Base-by-base conservation (phyloP, 2,797 vertebrate genomes). In the Heterohyrax brucei region DNA sequence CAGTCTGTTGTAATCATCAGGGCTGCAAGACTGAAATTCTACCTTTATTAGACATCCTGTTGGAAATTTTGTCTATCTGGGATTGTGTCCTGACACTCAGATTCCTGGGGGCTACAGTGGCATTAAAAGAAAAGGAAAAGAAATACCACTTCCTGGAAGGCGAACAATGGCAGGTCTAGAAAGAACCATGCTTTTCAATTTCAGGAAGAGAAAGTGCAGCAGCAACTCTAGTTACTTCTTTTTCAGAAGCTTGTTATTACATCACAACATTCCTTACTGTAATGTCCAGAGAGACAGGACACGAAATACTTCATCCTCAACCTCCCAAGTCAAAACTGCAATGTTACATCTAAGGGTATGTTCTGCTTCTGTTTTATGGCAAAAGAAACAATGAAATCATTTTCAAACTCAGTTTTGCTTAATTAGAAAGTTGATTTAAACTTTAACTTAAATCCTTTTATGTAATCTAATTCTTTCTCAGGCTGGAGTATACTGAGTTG, bases 121-220 rank as follows among this genome's bases (percentile, higher is more conserved):
- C 44, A 44, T 64, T 91, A 7, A n/a, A 68, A 39, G 33, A 26
- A 44, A 19, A 73, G 33, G 33, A 39, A 62, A 62, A 26, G 7
- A 84, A 30, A 80, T 26, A n/a, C 77, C 48, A 28, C 72, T 30
- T 44, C 48, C 10, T 86, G 10, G 26, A 89, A 87, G n/a, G 33
- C 4, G 73, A 84, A 78, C 30, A 78, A 62, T 3, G 22, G 13
- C 10, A 46, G 16, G 79, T 50, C 33, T 84, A 80, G 53, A 83
- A 50, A 93, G 86, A 85, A 76, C 10, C 19, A 46, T 6, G 9
- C 56, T 18, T 84, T 94, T 86, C 87, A 77, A 89, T 84, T 9
- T 88, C 76, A 93, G 50, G 33, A 59, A 53, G 18, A 92, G 12
- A 92, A 73, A 87, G 56, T 64, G 68, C 7, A 62, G 28, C 30